phyloP scores from a whole-genome alignment of 2,888 invertebrate genomes.

The Leptinotarsa haldemani region DNA sequence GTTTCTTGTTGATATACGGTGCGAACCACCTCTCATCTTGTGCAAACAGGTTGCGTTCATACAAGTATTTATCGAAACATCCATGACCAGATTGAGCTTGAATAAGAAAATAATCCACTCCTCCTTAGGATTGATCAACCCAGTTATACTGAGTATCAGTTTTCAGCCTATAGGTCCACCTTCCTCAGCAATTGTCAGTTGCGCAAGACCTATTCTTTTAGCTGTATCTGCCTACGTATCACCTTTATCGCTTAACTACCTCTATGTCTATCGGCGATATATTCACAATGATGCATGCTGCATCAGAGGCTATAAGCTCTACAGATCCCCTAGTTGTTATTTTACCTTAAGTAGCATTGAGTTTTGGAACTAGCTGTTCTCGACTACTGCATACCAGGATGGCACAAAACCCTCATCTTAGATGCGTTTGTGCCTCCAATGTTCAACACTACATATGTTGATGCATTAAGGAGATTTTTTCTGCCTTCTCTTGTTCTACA shows the following conservation, averaged over 20 bases:
- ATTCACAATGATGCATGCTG: too few species aligned
- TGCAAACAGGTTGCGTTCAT: conserved; percentile 16
- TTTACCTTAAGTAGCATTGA: too few species aligned
- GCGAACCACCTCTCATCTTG: neutral
- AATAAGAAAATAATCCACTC: conserved; percentile 20
- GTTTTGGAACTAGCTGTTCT: neutral
- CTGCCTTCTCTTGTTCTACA: too few species aligned
- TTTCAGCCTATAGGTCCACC: conserved; percentile 19
- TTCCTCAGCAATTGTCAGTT: neutral
- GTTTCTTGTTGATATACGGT: too few species aligned
- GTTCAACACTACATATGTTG: too few species aligned
- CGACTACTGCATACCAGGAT: neutral
- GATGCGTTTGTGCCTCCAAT: too few species aligned
- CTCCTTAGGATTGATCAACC: conserved; percentile 21
- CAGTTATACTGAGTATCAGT: conserved; percentile 34
- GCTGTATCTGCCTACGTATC: too few species aligned
- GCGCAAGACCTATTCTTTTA: too few species aligned
- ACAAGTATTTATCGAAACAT: conserved; percentile 18
- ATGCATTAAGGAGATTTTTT: too few species aligned
- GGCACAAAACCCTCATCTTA: too few species aligned
- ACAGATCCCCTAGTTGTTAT: neutral
- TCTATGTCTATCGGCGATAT: neutral
- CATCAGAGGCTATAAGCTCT: neutral
- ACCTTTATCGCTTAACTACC: neutral
- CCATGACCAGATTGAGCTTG: neutral